Conservation (phyloP, 2,888 invertebrate genomes). For the Drosophila formosana region DNA sequence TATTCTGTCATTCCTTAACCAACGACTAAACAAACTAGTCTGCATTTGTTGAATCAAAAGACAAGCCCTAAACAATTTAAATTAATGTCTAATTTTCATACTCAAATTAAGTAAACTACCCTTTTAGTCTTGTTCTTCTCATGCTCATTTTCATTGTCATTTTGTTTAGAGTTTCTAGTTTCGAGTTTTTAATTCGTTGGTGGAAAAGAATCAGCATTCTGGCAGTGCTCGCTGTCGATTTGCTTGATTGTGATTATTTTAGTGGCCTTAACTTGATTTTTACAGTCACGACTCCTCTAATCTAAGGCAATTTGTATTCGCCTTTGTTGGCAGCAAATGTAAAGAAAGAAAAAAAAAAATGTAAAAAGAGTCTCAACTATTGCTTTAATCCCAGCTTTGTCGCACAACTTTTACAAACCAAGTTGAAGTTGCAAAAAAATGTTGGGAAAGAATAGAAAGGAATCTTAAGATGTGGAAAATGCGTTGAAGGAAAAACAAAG, state of each 20-base stretch:
- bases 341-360: slow-evolving; percentile 17
- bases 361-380: slow-evolving; percentile 14
- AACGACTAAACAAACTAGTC: neutral
- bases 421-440: slow-evolving; percentile 17
- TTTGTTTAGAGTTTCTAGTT: neutral
- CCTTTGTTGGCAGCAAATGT: slow-evolving; percentile 24
- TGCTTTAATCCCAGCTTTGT: slow-evolving; percentile 34
- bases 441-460: slow-evolving; percentile 4
- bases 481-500: slow-evolving; percentile 38
- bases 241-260: slow-evolving; percentile 41
- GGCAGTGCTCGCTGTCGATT: slow-evolving; percentile 4
- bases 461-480: slow-evolving; percentile 34
- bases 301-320: slow-evolving; percentile 54
- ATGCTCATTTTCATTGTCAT: neutral
- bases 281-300: slow-evolving; percentile 56
- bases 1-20: neutral
- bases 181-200: neutral
- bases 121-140: neutral
- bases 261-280: slow-evolving; percentile 49
- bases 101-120: neutral
- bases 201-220: slow-evolving; percentile 17
- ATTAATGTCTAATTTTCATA: neutral
- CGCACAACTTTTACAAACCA: slow-evolving; percentile 29
- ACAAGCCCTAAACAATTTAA: neutral
- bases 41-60: neutral